phyloP scores from a whole-genome alignment of 2,113 vertebrate genomes.

The Lamprotornis superbus region DNA sequence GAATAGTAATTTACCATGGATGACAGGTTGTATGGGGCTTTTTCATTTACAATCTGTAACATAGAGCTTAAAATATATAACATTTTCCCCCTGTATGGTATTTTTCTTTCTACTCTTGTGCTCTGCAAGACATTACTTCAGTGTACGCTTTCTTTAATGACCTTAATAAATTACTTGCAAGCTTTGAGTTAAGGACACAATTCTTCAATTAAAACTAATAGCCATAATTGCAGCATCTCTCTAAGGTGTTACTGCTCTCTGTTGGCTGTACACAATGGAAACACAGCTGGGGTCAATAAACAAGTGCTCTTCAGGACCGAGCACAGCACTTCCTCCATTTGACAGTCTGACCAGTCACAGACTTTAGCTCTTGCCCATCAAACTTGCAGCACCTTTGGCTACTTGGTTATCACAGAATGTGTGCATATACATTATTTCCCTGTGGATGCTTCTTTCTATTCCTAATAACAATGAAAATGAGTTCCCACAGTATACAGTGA shows the following conservation, averaged over 20 bases:
- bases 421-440: neutral
- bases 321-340: neutral
- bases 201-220: slow-evolving; percentile 9
- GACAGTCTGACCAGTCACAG: neutral
- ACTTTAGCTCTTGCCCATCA: neutral
- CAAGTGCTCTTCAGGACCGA: neutral
- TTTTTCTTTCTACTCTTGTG: neutral
- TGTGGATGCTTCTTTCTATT: neutral
- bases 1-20: neutral
- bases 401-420: neutral
- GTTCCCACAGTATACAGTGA: neutral
- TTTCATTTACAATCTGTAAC: neutral
- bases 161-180: slow-evolving; percentile 8
- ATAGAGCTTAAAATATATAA: neutral
- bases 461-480: neutral
- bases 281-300: neutral
- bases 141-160: neutral
- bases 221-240: neutral
- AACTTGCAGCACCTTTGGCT: neutral
- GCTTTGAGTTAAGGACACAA: neutral
- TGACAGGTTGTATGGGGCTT: neutral
- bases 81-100: neutral
- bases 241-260: neutral
- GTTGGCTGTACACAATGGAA: neutral
- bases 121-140: neutral